phyloP scores from a whole-genome alignment of 2,113 vertebrate genomes.

The Tetraodon nigroviridis region DNA sequence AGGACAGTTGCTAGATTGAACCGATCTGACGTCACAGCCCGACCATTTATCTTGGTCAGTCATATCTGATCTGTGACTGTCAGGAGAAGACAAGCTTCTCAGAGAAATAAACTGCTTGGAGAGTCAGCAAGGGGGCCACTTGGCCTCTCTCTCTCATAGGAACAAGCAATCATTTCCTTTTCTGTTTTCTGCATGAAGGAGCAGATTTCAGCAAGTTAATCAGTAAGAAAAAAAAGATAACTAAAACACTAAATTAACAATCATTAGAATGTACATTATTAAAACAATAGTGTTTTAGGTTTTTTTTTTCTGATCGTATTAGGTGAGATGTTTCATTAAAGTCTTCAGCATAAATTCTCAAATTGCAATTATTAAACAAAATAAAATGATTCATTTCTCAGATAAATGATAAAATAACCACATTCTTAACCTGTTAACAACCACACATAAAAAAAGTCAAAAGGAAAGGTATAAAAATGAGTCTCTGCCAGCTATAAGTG shows the following conservation, averaged over 20 bases:
- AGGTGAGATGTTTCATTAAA: neutral
- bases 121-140: conserved; percentile 20
- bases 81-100: conserved; percentile 43
- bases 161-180: neutral
- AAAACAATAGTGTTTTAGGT: too few relatives aligned
- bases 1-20: conserved; percentile 64
- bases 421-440: too few relatives aligned
- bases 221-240: too few relatives aligned
- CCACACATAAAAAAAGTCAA: too few relatives aligned
- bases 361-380: neutral
- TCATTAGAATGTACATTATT: too few relatives aligned
- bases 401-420: too few relatives aligned
- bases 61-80: conserved; percentile 68
- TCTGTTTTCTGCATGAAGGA: fast-evolving
- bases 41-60: conserved; percentile 67
- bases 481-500: neutral
- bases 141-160: conserved; percentile 1
- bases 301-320: too few relatives aligned
- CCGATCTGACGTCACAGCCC: conserved; percentile 62
- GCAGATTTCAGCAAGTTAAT: neutral
- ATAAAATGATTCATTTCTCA: too few relatives aligned
- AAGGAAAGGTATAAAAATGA: neutral
- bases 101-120: conserved; percentile 46
- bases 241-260: too few relatives aligned
- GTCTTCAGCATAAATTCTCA: neutral